These are phyloP conservation scores for Leptocoma aspasia DNA, from an alignment of 2,113 vertebrate genomes.

Conservation along the genomic window DNA sequence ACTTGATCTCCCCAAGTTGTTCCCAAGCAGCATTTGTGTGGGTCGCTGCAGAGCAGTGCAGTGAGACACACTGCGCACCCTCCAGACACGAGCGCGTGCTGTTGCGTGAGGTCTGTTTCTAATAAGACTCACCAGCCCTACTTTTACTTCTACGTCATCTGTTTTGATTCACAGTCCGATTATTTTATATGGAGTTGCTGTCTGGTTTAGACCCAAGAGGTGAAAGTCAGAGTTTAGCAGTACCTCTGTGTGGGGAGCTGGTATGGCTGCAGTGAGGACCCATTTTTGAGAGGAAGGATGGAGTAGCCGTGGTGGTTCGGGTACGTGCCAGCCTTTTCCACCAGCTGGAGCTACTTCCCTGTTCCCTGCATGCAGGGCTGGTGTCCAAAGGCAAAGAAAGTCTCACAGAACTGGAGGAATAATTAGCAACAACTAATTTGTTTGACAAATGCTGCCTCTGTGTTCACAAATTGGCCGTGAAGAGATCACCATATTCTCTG, in stretches of 20 bases:
- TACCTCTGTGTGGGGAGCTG: not conserved
- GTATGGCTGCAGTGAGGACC: not conserved
- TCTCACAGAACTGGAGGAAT: constrained; percentile 34
- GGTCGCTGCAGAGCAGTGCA: not conserved
- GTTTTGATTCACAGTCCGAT: not conserved
- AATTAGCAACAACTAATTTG: constrained; percentile 64
- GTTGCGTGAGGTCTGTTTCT: constrained; percentile 6
- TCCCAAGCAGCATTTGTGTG: constrained; percentile 23
- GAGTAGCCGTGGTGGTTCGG: not conserved
- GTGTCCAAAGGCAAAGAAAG: constrained; percentile 20
- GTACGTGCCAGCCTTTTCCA: not conserved
- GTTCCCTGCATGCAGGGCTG: not conserved
- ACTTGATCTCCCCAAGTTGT: not conserved
- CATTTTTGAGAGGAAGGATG: not conserved
- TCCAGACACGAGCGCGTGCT: not conserved
- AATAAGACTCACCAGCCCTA: constrained; percentile 12
- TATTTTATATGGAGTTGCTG: not conserved
- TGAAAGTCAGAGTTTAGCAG: not conserved
- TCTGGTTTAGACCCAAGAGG: not conserved
- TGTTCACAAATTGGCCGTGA: constrained; percentile 64
- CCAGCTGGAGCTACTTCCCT: not conserved
- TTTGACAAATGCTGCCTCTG: constrained; percentile 55
- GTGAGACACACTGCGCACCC: not conserved
- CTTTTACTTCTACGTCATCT: constrained; percentile 37
- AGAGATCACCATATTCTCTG: constrained; percentile 52